Conservation (phyloP, 2,113 vertebrate species). For the Neodon shergylaensis region DNA sequence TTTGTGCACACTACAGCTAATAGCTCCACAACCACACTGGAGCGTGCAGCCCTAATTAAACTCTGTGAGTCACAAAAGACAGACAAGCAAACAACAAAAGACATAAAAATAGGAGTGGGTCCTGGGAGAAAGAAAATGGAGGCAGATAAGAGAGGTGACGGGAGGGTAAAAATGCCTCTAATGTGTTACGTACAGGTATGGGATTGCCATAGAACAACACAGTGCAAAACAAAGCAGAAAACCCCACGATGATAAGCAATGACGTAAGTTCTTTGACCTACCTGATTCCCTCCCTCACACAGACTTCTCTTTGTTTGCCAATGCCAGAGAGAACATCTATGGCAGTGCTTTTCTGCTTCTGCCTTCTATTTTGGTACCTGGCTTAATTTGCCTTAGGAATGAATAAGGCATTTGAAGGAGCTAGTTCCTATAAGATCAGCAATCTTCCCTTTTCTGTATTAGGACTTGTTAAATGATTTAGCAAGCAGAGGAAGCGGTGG, state of each 20-base stretch:
- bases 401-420: slow-evolving; percentile 29
- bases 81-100: neutral
- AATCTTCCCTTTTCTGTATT: neutral
- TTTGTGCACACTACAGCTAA: too few relatives aligned
- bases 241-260: neutral
- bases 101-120: neutral
- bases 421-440: neutral
- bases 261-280: neutral
- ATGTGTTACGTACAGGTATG: neutral
- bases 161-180: too few relatives aligned
- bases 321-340: neutral
- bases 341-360: neutral
- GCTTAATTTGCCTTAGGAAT: neutral
- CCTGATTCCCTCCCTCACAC: neutral
- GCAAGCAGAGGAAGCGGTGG: neutral
- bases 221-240: neutral
- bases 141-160: neutral
- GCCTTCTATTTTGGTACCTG: neutral
- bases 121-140: neutral
- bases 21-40: too few relatives aligned
- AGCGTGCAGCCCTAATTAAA: neutral
- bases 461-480: slow-evolving; percentile 15
- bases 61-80: neutral
- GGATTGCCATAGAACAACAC: neutral
- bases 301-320: neutral